Evolutionary conservation across 2,888 invertebrate genomes (phyloP).

Genomic region (Pyrgus malvae): DNA sequence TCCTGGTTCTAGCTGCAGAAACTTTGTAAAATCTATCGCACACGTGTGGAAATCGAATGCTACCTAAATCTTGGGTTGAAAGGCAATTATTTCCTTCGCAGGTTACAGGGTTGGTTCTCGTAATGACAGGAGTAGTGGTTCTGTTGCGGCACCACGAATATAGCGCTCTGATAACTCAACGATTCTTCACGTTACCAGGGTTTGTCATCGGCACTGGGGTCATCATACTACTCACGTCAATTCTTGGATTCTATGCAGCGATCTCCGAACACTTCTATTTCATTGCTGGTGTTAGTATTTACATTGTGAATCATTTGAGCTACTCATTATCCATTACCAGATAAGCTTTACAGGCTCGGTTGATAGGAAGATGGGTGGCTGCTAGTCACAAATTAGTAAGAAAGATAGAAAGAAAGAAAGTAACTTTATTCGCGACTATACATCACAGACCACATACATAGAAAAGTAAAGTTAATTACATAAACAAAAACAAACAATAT

Average conservation of each 20-base stretch:
- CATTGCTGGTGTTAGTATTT: slow-evolving; percentile 84
- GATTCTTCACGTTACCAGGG: slow-evolving; percentile 86
- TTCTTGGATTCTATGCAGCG: slow-evolving; percentile 94
- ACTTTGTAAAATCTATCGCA: no score
- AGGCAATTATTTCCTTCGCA: slow-evolving; percentile 55
- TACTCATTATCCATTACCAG: background rate
- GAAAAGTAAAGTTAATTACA: no score
- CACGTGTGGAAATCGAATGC: no score
- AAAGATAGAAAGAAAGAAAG: no score
- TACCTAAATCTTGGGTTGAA: no score
- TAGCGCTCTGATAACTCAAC: slow-evolving; percentile 80
- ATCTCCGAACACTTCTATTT: slow-evolving; percentile 91
- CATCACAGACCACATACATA: no score
- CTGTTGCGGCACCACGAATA: slow-evolving; percentile 82
- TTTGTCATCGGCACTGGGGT: slow-evolving; percentile 84
- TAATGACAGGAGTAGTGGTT: slow-evolving; percentile 85
- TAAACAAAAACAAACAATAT: no score
- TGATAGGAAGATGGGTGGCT: no score
- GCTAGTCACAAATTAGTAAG: no score
- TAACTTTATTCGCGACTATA: no score
- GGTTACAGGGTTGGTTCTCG: slow-evolving; percentile 88
- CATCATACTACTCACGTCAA: slow-evolving; percentile 87
- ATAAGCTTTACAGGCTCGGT: no score
- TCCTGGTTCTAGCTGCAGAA: no score
- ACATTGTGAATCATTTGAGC: background rate